Evolutionary conservation across 2,888 invertebrate species (phyloP).

Genomic region (Amitus sp.): DNA sequence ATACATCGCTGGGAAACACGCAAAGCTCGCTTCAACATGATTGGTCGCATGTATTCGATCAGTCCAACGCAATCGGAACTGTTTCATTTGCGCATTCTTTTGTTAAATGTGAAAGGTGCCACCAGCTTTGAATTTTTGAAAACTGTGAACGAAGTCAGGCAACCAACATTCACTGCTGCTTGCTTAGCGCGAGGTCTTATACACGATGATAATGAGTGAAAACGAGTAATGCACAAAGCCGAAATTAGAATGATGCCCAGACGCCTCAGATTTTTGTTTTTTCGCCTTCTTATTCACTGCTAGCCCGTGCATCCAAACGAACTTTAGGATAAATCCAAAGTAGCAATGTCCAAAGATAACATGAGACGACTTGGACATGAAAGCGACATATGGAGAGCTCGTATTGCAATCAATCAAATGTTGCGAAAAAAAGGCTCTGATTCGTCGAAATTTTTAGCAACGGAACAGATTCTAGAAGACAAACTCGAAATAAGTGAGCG

Average conservation of each 20-base stretch:
- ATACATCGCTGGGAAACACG: too few relatives aligned
- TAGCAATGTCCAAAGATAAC: slow-evolving; percentile 5
- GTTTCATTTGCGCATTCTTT: neutral
- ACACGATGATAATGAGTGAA: neutral
- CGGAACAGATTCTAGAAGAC: neutral
- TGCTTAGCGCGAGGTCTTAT: neutral
- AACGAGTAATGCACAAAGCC: neutral
- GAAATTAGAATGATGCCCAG: neutral
- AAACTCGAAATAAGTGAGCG: neutral
- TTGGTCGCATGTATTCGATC: neutral
- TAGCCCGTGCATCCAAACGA: slow-evolving; percentile 2
- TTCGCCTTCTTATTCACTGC: neutral
- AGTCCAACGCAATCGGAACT: neutral
- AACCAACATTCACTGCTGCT: slow-evolving; percentile 2
- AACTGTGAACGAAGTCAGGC: neutral
- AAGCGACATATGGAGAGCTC: neutral
- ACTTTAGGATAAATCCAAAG: slow-evolving; percentile 1
- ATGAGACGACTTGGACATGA: neutral
- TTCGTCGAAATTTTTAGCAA: neutral
- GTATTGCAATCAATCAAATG: neutral
- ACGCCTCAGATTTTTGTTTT: neutral
- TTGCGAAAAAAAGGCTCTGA: neutral
- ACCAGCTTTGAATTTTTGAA: neutral
- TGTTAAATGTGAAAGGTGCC: neutral
- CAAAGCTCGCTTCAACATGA: neutral